Conservation (phyloP, 1,140 invertebrate species). For the Battus philenor region DNA sequence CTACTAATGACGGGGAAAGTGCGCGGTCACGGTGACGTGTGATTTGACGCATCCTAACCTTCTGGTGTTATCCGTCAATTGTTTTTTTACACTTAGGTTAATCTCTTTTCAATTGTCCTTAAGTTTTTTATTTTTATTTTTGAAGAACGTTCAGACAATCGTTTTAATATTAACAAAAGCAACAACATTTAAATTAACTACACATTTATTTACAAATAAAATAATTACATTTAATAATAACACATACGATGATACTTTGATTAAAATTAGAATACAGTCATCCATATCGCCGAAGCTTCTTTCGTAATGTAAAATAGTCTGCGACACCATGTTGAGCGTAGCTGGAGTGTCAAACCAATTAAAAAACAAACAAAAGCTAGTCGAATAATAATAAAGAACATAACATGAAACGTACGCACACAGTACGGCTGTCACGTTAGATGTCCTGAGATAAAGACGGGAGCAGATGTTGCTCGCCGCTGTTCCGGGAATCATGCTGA, state of each 20-base stretch:
- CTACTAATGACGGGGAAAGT: conserved; percentile 63
- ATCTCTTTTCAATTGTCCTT: conserved; percentile 48
- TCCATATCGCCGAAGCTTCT: too few species aligned
- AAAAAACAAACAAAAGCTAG: conserved; percentile 19
- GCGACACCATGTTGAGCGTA: conserved; percentile 9
- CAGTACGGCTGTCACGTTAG: conserved; percentile 30
- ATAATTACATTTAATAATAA: too few species aligned
- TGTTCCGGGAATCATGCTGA: conserved; percentile 28
- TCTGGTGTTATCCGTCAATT: conserved; percentile 57
- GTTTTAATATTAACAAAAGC: too few species aligned
- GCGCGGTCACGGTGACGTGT: conserved; percentile 55
- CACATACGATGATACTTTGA: too few species aligned
- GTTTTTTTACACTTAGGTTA: conserved; percentile 38
- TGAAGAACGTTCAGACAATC: too few species aligned
- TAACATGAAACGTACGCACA: conserved; percentile 19
- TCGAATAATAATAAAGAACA: conserved; percentile 23
- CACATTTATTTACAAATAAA: too few species aligned
- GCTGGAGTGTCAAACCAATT: conserved; percentile 15
- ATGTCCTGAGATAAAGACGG: conserved; percentile 47
- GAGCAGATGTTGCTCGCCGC: conserved; percentile 43
- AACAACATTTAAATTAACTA: too few species aligned
- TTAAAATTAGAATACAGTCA: too few species aligned
- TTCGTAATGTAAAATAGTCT: conserved; percentile 8
- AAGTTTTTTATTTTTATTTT: conserved; percentile 17
- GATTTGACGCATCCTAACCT: conserved; percentile 49